Evolutionary conservation across 1,140 invertebrate genomes (phyloP).

Genomic region (Sesamia nonagrioides): DNA sequence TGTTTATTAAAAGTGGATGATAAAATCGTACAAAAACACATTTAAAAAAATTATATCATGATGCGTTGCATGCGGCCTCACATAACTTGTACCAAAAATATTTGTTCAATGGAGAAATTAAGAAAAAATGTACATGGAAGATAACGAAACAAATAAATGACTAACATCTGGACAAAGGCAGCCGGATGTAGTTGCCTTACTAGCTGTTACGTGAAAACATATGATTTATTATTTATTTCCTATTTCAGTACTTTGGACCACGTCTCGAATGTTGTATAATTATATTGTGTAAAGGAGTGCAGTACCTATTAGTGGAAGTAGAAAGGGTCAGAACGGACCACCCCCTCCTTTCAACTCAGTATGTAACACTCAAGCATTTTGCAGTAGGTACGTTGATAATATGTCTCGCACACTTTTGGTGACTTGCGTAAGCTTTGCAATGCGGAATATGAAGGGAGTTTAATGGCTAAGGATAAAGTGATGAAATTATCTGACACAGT

Average conservation of each 20-base stretch:
- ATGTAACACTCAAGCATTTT: background rate
- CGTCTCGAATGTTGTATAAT: conserved; percentile 23
- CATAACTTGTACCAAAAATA: conserved; percentile 53
- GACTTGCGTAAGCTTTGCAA: background rate
- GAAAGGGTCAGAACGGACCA: background rate
- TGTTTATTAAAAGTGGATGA: too few species aligned
- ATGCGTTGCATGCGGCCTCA: background rate
- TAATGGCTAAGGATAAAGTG: background rate
- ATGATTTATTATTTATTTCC: conserved; percentile 32
- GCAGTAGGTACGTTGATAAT: background rate
- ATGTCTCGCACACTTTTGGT: background rate
- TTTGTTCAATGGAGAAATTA: conserved; percentile 63
- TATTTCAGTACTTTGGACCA: conserved; percentile 11
- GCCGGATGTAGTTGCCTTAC: conserved; percentile 51
- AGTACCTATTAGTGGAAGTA: background rate
- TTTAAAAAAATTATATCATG: background rate
- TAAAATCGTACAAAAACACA: too few species aligned
- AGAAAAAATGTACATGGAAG: conserved; percentile 62
- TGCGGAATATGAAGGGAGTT: background rate
- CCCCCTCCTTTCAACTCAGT: background rate
- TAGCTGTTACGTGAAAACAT: conserved; percentile 57
- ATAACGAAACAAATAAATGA: conserved; percentile 66
- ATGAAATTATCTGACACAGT: background rate
- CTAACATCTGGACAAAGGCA: conserved; percentile 57
- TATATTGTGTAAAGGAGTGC: background rate